Conservation (phyloP, 2,888 invertebrate species). For the Agrenia bidenticulata region DNA sequence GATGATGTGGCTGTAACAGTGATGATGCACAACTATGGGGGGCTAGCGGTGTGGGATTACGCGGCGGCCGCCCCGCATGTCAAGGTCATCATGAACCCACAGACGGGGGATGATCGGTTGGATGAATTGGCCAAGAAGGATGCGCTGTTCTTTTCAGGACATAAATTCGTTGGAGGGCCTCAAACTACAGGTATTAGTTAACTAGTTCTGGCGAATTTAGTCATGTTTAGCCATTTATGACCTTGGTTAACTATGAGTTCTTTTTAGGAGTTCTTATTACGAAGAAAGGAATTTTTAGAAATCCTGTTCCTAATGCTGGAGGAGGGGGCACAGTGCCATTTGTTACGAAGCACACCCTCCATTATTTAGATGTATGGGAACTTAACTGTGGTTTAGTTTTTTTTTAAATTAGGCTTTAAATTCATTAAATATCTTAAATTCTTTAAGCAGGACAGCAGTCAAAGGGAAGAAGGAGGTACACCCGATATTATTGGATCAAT, state of each 20-base stretch:
- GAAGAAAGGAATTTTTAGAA: conserved; percentile 63
- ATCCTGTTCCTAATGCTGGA: conserved; percentile 59
- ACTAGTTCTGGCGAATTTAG: background rate
- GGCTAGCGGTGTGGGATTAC: conserved; percentile 86
- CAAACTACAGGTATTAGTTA: conserved; percentile 47
- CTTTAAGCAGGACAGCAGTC: conserved; percentile 60
- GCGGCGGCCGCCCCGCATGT: conserved; percentile 78
- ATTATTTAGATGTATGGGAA: conserved; percentile 60
- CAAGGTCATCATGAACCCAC: conserved; percentile 82
- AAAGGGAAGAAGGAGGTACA: conserved; percentile 70
- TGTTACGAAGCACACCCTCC: conserved; percentile 57
- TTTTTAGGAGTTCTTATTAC: conserved; percentile 63
- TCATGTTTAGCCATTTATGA: background rate
- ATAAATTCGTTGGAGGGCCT: conserved; percentile 19
- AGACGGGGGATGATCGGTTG: conserved; percentile 62
- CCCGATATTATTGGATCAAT: conserved; percentile 77
- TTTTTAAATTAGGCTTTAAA: background rate
- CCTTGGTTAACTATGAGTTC: background rate
- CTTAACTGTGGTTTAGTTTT: background rate
- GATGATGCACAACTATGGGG: conserved; percentile 77
- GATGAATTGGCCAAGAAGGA: conserved; percentile 68
- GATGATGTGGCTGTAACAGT: conserved; percentile 80
- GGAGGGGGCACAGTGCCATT: conserved; percentile 64
- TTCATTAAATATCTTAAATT: background rate
- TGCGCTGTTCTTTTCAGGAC: conserved; percentile 62